Evolutionary conservation across 2,888 invertebrate species (phyloP).

Genomic region (Ornithoptera priamus): DNA sequence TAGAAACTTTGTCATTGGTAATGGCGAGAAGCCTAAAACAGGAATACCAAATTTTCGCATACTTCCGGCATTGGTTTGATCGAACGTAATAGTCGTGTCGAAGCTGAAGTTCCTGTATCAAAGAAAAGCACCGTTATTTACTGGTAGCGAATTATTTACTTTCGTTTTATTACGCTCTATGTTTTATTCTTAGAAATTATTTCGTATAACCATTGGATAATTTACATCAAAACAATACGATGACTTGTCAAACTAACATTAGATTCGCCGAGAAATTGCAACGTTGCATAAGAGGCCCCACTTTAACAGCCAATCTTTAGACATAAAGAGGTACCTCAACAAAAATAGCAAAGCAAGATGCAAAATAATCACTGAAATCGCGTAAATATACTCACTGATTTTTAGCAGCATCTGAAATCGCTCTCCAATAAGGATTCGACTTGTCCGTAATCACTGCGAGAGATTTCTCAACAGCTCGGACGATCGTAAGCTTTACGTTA

Average conservation of each 20-base stretch:
- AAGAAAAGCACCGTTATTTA: background rate
- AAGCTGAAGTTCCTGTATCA: conserved; percentile 12
- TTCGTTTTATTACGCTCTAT: too few relatives aligned
- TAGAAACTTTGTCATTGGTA: conserved; percentile 11
- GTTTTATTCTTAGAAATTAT: too few relatives aligned
- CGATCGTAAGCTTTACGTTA: conserved; percentile 6
- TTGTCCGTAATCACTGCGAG: conserved; percentile 8
- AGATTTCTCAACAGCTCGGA: conserved; percentile 15
- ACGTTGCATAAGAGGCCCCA: too few relatives aligned
- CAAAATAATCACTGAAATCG: background rate
- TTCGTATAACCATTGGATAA: too few relatives aligned
- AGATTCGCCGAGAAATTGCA: too few relatives aligned
- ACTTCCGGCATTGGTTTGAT: conserved; percentile 10
- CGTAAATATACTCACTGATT: background rate
- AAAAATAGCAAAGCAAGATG: background rate
- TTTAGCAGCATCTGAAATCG: conserved; percentile 8
- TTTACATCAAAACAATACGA: too few relatives aligned
- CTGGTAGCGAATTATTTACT: too few relatives aligned
- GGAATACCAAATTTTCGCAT: conserved; percentile 9
- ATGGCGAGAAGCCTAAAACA: conserved; percentile 14
- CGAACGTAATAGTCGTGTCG: conserved; percentile 9
- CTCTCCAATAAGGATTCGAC: conserved; percentile 10
- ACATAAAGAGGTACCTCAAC: too few relatives aligned
- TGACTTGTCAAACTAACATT: too few relatives aligned
- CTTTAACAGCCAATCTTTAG: too few relatives aligned